Conservation (phyloP, 2,888 invertebrate species). For the Lathronympha strigana region DNA sequence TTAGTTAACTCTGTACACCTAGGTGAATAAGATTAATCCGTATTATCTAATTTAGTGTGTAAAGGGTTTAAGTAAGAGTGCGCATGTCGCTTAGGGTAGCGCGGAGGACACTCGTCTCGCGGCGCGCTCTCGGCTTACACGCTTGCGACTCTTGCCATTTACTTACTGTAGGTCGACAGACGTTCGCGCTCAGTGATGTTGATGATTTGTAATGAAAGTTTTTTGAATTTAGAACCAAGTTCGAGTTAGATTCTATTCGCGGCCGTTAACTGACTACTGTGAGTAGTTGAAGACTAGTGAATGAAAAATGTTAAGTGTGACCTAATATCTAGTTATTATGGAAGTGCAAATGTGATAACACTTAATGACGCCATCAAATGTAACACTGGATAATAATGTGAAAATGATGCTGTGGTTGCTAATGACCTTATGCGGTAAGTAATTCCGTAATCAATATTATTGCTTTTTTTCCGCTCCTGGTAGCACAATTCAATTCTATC, state of each 20-base stretch:
- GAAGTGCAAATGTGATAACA: constrained; percentile 47
- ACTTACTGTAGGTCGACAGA: no score
- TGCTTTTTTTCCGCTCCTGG: no score
- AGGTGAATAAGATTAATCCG: no score
- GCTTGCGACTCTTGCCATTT: constrained; percentile 56
- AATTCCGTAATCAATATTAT: no score
- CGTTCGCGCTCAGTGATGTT: constrained; percentile 64
- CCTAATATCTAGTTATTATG: constrained; percentile 31
- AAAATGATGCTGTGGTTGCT: constrained; percentile 74
- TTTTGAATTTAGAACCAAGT: constrained; percentile 21
- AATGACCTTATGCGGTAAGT: constrained; percentile 76
- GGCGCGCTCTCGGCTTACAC: constrained; percentile 58
- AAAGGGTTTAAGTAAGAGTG: constrained; percentile 67
- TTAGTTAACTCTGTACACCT: no score
- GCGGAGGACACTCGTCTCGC: constrained; percentile 76
- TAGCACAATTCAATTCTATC: no score
- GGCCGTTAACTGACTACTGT: neutral
- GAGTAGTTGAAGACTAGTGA: no score
- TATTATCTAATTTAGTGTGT: no score
- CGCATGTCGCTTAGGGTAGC: constrained; percentile 78
- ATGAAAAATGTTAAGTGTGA: constrained; percentile 27
- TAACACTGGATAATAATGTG: constrained; percentile 53
- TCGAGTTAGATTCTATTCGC: constrained; percentile 5
- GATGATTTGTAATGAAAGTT: no score
- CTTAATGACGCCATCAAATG: constrained; percentile 45